These are phyloP conservation scores for Apis florea DNA, from an alignment of 1,140 invertebrate species.

Conservation along the genomic window DNA sequence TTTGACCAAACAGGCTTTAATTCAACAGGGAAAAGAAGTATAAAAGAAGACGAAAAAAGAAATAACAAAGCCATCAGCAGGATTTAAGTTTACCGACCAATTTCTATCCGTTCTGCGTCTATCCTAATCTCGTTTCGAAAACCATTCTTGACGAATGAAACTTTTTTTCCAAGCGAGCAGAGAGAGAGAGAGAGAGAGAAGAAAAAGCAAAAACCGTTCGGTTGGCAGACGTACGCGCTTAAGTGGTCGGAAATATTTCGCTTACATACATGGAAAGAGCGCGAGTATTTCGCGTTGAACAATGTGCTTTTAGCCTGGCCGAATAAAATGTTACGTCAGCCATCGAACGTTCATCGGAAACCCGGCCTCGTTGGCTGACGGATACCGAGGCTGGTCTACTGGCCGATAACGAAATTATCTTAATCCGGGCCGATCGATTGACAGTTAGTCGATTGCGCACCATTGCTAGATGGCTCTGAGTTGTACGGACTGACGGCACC, in stretches of 20 bases:
- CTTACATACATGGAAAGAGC: slow-evolving; percentile 41
- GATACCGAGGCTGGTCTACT: slow-evolving; percentile 57
- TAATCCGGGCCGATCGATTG: slow-evolving; percentile 70
- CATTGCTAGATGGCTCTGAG: slow-evolving; percentile 56
- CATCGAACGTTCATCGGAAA: slow-evolving; percentile 62
- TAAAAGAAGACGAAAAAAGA: not conserved
- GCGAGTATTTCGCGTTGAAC: slow-evolving; percentile 31
- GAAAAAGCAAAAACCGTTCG: not conserved
- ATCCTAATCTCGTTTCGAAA: not conserved
- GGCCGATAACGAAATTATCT: slow-evolving; percentile 71
- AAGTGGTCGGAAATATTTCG: slow-evolving; percentile 46
- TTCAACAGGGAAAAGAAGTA: no score
- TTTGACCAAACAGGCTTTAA: no score
- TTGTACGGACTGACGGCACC: slow-evolving; percentile 54
- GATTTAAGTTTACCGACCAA: not conserved
- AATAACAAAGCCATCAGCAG: not conserved
- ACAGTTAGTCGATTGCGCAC: slow-evolving; percentile 69
- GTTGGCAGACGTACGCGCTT: not conserved
- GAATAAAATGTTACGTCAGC: slow-evolving; percentile 67
- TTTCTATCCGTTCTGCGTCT: not conserved
- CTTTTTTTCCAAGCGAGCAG: not conserved
- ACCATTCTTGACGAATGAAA: slow-evolving; percentile 2
- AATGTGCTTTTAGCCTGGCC: slow-evolving; percentile 49
- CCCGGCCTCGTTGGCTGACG: slow-evolving; percentile 61
- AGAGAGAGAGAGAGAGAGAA: not conserved